These are phyloP conservation scores for Mobula birostris DNA, from an alignment of 2,113 vertebrate genomes.

Conservation along the genomic window DNA sequence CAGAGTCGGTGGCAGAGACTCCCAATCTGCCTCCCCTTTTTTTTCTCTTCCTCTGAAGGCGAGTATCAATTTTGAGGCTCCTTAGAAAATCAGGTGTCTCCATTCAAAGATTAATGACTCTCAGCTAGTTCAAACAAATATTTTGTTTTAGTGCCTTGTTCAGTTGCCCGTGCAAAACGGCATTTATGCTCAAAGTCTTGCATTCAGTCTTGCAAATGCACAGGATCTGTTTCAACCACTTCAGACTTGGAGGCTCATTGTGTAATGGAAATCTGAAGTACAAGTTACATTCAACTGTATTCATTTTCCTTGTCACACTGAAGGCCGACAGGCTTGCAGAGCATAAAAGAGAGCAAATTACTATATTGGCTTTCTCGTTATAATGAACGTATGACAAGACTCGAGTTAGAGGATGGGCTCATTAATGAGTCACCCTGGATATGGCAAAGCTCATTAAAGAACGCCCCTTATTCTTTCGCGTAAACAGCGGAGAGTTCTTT, in stretches of 20 bases:
- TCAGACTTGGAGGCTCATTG: background rate
- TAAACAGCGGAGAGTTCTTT: background rate
- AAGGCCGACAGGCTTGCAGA: background rate
- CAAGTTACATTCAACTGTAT: background rate
- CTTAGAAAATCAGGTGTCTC: background rate
- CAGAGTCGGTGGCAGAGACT: background rate
- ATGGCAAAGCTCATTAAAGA: background rate
- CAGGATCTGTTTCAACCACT: background rate
- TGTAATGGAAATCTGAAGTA: background rate
- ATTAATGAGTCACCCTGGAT: background rate
- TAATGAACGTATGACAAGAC: background rate
- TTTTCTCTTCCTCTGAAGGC: background rate
- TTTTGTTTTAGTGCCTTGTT: background rate
- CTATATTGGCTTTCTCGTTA: background rate
- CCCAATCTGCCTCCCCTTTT: background rate
- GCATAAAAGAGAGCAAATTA: background rate
- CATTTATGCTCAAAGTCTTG: background rate
- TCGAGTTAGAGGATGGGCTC: background rate
- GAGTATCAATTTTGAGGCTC: background rate
- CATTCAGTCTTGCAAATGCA: background rate
- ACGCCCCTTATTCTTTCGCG: background rate
- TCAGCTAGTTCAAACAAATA: slow-evolving; percentile 15
- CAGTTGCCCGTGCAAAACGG: background rate
- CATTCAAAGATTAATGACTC: background rate
- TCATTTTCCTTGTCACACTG: background rate